Evolutionary conservation across 2,888 invertebrate species (phyloP).

Genomic region (Stenodema calcarata): DNA sequence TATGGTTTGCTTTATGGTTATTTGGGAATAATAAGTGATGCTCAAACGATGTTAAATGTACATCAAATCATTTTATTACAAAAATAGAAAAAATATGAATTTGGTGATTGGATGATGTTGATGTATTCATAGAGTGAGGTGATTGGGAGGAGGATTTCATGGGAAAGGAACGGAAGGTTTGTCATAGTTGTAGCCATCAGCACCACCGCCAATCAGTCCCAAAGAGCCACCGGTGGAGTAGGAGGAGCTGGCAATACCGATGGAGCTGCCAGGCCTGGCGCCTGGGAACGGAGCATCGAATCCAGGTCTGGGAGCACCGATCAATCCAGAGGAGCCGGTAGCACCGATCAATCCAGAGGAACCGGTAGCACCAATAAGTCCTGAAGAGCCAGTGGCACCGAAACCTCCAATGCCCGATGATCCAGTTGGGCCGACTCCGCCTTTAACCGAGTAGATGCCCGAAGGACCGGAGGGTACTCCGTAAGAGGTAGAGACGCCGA

Average conservation of each 20-base stretch:
- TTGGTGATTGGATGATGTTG: not conserved
- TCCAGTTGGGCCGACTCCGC: not conserved
- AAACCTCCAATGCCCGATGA: not conserved
- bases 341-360: not conserved
- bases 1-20: too few relatives aligned
- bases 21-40: too few relatives aligned
- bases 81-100: slow-evolving; percentile 4
- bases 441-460: not conserved
- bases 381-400: not conserved
- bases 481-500: not conserved
- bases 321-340: not conserved
- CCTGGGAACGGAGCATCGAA: not conserved
- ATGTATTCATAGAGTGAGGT: not conserved
- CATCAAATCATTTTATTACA: not conserved
- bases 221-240: not conserved
- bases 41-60: not conserved
- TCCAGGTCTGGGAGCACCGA: not conserved
- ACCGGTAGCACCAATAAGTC: not conserved
- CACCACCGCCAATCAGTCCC: not conserved
- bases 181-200: slow-evolving; percentile 25
- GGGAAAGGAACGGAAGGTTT: slow-evolving; percentile 24
- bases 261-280: not conserved
- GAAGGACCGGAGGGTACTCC: slow-evolving; percentile 9
- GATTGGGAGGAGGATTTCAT: not conserved
- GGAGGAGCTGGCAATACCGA: slow-evolving; percentile 25